A percentile compares a stretch with the other conserved stretches of the same genome.
These are phyloP conservation scores for Epinotia bilunana DNA, from an alignment of 2,888 invertebrate species.

Conservation along the genomic window DNA sequence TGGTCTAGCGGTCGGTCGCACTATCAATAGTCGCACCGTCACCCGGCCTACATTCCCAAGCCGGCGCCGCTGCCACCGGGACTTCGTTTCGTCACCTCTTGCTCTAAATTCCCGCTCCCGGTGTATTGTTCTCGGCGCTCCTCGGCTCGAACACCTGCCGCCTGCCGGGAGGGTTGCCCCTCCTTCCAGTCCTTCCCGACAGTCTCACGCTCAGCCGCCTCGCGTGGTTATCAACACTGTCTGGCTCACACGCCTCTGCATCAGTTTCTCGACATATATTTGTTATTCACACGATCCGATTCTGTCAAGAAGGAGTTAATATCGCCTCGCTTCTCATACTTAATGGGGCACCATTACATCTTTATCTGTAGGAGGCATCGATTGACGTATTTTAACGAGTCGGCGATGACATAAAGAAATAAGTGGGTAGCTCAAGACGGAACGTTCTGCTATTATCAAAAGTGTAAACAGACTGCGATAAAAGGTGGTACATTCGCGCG, in stretches of 20 bases:
- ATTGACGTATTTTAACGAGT: constrained; percentile 24
- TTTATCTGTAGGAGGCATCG: constrained; percentile 19
- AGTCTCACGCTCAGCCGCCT: constrained; percentile 31
- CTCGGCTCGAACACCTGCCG: constrained; percentile 49
- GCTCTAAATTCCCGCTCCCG: constrained; percentile 72
- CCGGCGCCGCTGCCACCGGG: constrained; percentile 63
- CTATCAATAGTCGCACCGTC: constrained; percentile 76
- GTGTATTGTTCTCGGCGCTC: constrained; percentile 63
- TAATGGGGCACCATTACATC: constrained; percentile 55
- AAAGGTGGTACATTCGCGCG: constrained; percentile 75
- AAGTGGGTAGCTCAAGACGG: constrained; percentile 52
- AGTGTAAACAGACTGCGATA: constrained; percentile 72
- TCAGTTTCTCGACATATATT: constrained; percentile 54
- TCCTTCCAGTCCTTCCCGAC: constrained; percentile 42
- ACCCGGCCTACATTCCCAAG: constrained; percentile 73
- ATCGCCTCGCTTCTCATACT: constrained; percentile 60
- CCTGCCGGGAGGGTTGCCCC: constrained; percentile 50
- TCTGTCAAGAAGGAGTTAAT: constrained; percentile 65
- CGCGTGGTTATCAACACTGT: constrained; percentile 34
- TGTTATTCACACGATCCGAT: constrained; percentile 75
- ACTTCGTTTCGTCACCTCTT: constrained; percentile 71
- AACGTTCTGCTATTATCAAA: constrained; percentile 68
- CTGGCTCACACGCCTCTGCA: constrained; percentile 36
- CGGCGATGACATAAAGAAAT: constrained; percentile 32
- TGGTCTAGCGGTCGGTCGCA: constrained; percentile 51